Base-by-base conservation (phyloP, 2,113 vertebrate species). In the Tursiops truncatus region DNA sequence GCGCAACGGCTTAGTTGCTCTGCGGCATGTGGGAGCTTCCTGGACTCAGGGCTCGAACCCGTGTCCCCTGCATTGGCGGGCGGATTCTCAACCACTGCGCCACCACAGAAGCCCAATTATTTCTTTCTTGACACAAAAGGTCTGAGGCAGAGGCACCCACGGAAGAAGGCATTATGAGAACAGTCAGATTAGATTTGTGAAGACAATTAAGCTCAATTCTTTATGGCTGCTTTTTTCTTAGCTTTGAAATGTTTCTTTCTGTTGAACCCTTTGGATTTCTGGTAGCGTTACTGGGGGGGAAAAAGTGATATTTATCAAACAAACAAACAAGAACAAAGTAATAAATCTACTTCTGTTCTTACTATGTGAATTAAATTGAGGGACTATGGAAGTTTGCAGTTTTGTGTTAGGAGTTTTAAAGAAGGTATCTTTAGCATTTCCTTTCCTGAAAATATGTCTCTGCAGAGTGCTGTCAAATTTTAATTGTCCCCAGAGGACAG, bases 161-260 rank as follows among this genome's bases (percentile, higher is more conserved):
- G 95, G 83, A 98, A 95, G 92, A 84, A 90, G 82, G 21, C 90
- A 98, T 98, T 98, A 97, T 98, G 96, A 97, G 96, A 98, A 95
- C 93, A 95, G 96, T 96, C 96, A 97, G 95, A 90, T 94, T 96
- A 96, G 96, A 97, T 97, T 96, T 98, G 96, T 97, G 96, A 97
- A 96, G 91, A 98, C 68, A 96, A 98, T 98, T 96, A 98, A 98
- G 70, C 91, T 80, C 74, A 96, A 94, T 97, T 83, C 91, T 98
- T 98, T 98, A 98, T 84, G 90, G 89, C 50, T 96, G 41, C 79
- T 93, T 97, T 82, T 95, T 89, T 97, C 96, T 93, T 95, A 91
- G 89, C 83, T 96, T 80, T 94, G 89, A 97, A 90, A 97, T 94
- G 96, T 97, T 95, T 93, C 93, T 96, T 96, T 65, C n/a, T 36